Evolutionary conservation across 2,888 invertebrate genomes (phyloP).

Genomic region (Protodeltote pygarga): DNA sequence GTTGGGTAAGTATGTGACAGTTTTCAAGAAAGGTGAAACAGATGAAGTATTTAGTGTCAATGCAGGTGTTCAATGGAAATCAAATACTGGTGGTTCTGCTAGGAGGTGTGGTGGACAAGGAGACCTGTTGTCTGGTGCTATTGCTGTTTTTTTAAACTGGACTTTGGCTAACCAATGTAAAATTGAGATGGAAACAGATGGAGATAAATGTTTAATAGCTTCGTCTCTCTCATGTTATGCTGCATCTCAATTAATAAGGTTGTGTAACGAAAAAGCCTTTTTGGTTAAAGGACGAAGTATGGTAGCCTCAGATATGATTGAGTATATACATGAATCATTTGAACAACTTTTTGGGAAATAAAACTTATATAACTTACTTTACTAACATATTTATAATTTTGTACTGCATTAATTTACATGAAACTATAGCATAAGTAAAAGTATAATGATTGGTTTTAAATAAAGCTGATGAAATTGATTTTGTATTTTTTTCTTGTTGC

Average conservation of each 20-base stretch:
- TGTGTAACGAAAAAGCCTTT: conserved; percentile 94
- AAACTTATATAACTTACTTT: conserved; percentile 2
- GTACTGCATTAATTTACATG: conserved; percentile 6
- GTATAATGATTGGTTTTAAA: too few relatives aligned
- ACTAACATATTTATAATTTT: background rate
- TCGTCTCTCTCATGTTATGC: conserved; percentile 93
- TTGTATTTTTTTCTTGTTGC: too few relatives aligned
- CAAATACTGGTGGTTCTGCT: conserved; percentile 92
- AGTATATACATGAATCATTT: conserved; percentile 92
- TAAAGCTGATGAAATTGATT: too few relatives aligned
- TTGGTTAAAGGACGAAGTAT: conserved; percentile 92
- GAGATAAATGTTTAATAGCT: conserved; percentile 79
- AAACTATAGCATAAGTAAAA: too few relatives aligned
- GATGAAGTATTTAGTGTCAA: conserved; percentile 89
- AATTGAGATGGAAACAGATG: conserved; percentile 45
- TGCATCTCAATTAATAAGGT: conserved; percentile 92
- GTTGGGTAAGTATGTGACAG: conserved; percentile 86
- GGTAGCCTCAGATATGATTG: conserved; percentile 95
- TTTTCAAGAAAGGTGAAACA: conserved; percentile 92
- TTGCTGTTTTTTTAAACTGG: conserved; percentile 96
- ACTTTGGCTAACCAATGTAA: conserved; percentile 74
- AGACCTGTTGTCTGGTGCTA: conserved; percentile 95
- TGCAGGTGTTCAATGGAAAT: conserved; percentile 79
- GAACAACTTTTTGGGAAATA: conserved; percentile 72
- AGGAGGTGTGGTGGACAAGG: conserved; percentile 99